Base-by-base conservation (phyloP, 1,140 invertebrate species). In the Drosophila tsacasi region DNA sequence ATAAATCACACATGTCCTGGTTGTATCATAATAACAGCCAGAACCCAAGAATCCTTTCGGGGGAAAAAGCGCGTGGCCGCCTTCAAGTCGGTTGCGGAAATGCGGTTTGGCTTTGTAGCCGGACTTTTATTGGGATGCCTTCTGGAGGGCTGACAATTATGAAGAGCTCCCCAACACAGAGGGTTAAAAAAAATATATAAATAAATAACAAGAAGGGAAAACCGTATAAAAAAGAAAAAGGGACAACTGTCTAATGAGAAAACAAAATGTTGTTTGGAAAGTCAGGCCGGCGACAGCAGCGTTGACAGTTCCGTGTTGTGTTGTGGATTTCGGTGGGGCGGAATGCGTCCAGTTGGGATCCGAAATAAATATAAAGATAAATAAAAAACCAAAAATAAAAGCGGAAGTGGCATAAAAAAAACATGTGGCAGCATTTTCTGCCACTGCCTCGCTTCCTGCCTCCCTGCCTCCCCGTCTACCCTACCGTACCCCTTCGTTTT, bases 361-460 rank as follows among this genome's bases (percentile, higher is more conserved):
- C 39, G 19, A 49, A 76, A 60, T 52, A 59, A 65, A 81, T 46
- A 87, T 78, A 78, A 81, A 87, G 83, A 87, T 83, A 87, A 83
- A 87, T 78, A 81, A 74, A 71, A 68, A 17, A 9, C 12, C 10
- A 0, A 25, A 39, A 57, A 39, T 57, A 81, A 73, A 84, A 89
- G 44, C 84, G 84, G 81, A 87, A 87, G 85, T 84, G 81, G 83
- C 77, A 89, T 89, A 89, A 89, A 83, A 83, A 84, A 83, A 81
- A 89, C 84, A 87, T 87, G 84, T 87, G 84, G 66, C 84, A 89
- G 84, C 81, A 83, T 83, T 89, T 89, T 83, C 42, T 44, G 40
- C n/a, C 63, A 17, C 21, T 37, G 46, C 23, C 15, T 21, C 44
- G 21, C 61, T 15, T 32, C 30, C 30, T 32, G 30, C 32, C 32